Percentiles rank a stretch among this genome's conserved stretches.
phyloP scores from a whole-genome alignment of 64 coral and sea anemone species.

The Pocillopora damicornis region DNA sequence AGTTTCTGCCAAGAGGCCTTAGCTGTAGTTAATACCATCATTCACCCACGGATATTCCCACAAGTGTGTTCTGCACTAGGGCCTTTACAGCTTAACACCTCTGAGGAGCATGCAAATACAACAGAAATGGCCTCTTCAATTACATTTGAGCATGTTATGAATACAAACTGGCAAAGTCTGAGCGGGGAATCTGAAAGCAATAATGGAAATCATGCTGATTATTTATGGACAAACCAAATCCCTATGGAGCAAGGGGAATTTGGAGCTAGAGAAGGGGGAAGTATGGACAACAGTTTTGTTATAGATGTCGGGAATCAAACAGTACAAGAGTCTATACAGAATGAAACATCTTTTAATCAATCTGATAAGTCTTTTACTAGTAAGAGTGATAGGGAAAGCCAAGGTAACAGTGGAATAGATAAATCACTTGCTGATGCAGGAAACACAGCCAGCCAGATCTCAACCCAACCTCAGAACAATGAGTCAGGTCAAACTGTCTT shows the following conservation, averaged over 20 bases:
- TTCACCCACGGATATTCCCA: constrained; percentile 29
- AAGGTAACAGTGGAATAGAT: not conserved
- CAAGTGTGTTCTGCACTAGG: constrained; percentile 18
- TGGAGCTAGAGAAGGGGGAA: not conserved
- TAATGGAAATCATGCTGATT: not conserved
- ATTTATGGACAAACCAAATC: not conserved
- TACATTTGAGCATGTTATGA: not conserved
- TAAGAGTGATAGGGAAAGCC: not conserved
- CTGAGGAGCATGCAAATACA: not conserved
- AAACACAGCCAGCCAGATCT: not conserved
- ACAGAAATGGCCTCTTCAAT: not conserved
- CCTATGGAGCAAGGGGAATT: not conserved
- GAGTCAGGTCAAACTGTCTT: not conserved
- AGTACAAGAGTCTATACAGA: not conserved
- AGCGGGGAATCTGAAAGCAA: not conserved
- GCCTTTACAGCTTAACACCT: not conserved
- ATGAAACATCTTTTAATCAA: not conserved
- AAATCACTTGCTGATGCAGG: not conserved
- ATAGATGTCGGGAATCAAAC: not conserved
- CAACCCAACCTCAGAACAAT: not conserved
- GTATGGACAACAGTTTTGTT: not conserved
- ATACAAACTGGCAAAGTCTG: no score
- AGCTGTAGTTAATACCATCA: constrained; percentile 27
- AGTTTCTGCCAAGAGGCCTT: constrained; percentile 31
- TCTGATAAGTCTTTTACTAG: not conserved